phyloP scores from a whole-genome alignment of 2,797 vertebrate genomes.

The Clamator glandarius region DNA sequence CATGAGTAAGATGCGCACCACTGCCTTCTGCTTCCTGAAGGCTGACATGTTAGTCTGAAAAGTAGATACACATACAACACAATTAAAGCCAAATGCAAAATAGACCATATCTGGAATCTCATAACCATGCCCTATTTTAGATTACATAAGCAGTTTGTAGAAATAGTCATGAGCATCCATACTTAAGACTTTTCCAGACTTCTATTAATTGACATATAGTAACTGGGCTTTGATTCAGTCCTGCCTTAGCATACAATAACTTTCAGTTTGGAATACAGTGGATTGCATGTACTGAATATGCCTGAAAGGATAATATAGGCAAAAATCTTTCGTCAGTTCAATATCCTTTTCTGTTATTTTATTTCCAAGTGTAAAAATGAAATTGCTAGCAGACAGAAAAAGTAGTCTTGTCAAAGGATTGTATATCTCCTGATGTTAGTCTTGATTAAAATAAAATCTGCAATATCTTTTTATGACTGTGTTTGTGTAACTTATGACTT shows the following conservation, averaged over 20 bases:
- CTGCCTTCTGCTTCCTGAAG: not conserved
- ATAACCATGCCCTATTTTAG: not conserved
- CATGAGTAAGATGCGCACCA: not conserved
- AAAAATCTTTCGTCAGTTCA: not conserved
- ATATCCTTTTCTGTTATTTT: not conserved
- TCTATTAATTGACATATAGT: not conserved
- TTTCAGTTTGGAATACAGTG: not conserved
- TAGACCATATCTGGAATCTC: not conserved
- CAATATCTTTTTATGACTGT: conserved; percentile 43
- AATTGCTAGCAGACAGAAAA: not conserved
- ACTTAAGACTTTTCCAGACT: not conserved
- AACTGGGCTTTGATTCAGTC: not conserved
- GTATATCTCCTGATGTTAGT: not conserved
- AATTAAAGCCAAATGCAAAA: not conserved
- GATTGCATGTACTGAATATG: not conserved
- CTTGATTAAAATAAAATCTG: conserved; percentile 60
- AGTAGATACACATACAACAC: not conserved
- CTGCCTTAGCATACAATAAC: not conserved
- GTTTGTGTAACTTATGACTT: conserved; percentile 59
- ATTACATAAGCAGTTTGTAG: not conserved
- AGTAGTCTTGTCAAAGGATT: conserved; percentile 19
- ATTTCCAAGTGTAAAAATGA: not conserved
- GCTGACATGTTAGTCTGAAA: not conserved
- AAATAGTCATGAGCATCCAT: not conserved
- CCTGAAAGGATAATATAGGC: not conserved